These are phyloP conservation scores for Diachasma alloeum DNA, from an alignment of 1,140 invertebrate genomes.

Conservation along the genomic window DNA sequence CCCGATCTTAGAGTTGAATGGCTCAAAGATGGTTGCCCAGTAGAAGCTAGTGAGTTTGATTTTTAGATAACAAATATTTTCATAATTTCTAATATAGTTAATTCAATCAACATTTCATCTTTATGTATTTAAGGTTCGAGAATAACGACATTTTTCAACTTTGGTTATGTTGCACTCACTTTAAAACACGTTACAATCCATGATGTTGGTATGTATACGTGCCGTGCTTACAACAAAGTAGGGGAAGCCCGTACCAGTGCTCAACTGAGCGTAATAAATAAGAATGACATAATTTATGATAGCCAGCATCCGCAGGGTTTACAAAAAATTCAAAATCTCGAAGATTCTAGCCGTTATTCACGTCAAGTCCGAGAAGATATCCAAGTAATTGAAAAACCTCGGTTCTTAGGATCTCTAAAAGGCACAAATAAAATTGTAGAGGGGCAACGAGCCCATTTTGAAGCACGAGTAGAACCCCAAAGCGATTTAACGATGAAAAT, in stretches of 20 bases:
- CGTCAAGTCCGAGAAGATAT: constrained; percentile 77
- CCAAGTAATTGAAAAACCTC: constrained; percentile 78
- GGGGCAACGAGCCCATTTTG: constrained; percentile 95
- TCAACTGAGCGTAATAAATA: constrained; percentile 85
- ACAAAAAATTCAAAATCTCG: constrained; percentile 88
- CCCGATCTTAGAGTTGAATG: constrained; percentile 92
- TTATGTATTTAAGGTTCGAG: constrained; percentile 71
- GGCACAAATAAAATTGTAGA: constrained; percentile 94
- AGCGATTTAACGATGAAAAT: constrained; percentile 87
- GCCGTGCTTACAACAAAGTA: constrained; percentile 85
- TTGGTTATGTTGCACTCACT: constrained; percentile 95
- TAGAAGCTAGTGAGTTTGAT: constrained; percentile 79
- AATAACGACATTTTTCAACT: constrained; percentile 95
- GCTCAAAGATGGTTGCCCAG: constrained; percentile 90
- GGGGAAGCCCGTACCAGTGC: constrained; percentile 91
- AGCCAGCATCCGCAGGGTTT: constrained; percentile 87
- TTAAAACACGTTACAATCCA: constrained; percentile 91
- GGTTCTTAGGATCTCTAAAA: constrained; percentile 86
- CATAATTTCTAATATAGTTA: no score
- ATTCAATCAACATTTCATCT: no score
- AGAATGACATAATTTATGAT: constrained; percentile 85
- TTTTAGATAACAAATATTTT: not conserved
- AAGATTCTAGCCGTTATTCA: constrained; percentile 80
- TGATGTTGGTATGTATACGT: constrained; percentile 93
- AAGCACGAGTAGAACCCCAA: constrained; percentile 92